These are phyloP conservation scores for Montipora foliosa DNA, from an alignment of 64 coral and sea anemone genomes.

Conservation along the genomic window DNA sequence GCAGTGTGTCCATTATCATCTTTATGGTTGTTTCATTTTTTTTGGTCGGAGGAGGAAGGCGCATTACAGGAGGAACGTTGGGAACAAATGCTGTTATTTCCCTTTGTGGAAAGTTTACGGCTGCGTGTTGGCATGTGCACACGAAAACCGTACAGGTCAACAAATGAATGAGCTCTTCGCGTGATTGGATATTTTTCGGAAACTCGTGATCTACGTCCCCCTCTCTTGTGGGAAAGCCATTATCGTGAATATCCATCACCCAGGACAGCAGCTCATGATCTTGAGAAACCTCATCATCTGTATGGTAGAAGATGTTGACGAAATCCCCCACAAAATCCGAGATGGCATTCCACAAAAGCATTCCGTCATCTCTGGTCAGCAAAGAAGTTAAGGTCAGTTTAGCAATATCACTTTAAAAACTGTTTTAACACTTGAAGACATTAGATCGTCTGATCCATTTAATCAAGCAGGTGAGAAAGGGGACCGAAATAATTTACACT, in stretches of 20 bases:
- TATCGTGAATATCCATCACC: slow-evolving; percentile 74
- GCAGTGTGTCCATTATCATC: slow-evolving; percentile 73
- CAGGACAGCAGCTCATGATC: slow-evolving; percentile 79
- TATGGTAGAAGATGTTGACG: slow-evolving; percentile 32
- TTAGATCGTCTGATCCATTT: too few relatives aligned
- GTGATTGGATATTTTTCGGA: slow-evolving; percentile 40
- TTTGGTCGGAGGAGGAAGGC: slow-evolving; percentile 74
- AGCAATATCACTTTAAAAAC: too few relatives aligned
- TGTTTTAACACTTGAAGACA: too few relatives aligned
- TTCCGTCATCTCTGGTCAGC: slow-evolving; percentile 69
- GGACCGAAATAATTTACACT: too few relatives aligned
- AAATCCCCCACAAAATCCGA: slow-evolving; percentile 62
- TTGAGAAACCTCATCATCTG: slow-evolving; percentile 49
- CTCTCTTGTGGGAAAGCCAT: slow-evolving; percentile 57
- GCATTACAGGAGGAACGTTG: slow-evolving; percentile 75
- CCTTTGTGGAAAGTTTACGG: slow-evolving; percentile 81
- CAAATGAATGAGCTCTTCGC: slow-evolving; percentile 56
- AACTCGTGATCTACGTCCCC: slow-evolving; percentile 75
- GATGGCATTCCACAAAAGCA: slow-evolving; percentile 69
- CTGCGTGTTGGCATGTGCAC: slow-evolving; percentile 82
- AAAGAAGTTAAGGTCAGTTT: not conserved
- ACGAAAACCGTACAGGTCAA: slow-evolving; percentile 75
- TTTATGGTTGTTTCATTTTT: slow-evolving; percentile 68
- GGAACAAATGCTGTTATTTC: slow-evolving; percentile 74
- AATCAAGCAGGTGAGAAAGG: too few relatives aligned